Evolutionary conservation across 2,113 vertebrate species (phyloP).

Genomic region (Tor tambroides): DNA sequence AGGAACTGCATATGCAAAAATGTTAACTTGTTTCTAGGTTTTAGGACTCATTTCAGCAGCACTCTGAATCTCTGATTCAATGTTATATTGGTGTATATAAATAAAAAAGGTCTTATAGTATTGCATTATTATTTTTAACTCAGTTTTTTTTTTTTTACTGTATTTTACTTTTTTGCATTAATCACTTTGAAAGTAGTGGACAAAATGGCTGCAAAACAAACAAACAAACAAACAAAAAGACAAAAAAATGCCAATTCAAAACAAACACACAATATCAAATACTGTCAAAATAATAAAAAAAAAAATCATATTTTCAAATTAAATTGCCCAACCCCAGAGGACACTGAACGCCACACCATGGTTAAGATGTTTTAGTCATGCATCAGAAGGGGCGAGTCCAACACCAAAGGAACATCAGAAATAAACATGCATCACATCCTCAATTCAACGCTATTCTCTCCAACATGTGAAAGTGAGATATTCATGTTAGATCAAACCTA

Average conservation of each 20-base stretch:
- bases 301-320: neutral
- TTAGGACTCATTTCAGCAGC: too few species aligned
- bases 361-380: conserved; percentile 20
- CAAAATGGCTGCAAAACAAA: neutral
- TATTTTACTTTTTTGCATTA: neutral
- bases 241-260: neutral
- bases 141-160: neutral
- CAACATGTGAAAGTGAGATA: neutral
- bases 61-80: too few species aligned
- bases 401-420: neutral
- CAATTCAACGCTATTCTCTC: neutral
- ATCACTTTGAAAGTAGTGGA: neutral
- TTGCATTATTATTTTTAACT: too few species aligned
- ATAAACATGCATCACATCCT: conserved; percentile 11
- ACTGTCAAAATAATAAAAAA: neutral
- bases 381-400: neutral
- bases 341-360: neutral
- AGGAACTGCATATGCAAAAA: neutral
- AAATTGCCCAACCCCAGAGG: neutral
- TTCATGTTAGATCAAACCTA: neutral
- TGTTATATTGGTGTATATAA: too few species aligned
- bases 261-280: neutral
- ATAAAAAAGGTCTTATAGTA: too few species aligned
- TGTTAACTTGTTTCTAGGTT: too few species aligned
- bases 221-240: too few species aligned